phyloP scores from a whole-genome alignment of 1,140 invertebrate species.

The Chrysomallon squamiferum region DNA sequence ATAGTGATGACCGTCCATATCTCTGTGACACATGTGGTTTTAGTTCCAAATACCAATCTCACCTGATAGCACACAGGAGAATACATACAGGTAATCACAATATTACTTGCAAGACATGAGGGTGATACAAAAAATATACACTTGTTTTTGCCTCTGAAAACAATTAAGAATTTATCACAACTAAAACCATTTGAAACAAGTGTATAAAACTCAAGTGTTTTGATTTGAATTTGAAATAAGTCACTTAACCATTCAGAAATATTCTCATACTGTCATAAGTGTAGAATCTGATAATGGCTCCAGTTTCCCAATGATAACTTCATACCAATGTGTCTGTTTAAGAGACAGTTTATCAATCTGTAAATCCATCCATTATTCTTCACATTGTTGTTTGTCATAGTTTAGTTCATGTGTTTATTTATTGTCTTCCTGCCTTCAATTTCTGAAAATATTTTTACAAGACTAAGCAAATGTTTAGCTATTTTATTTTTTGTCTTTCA shows the following conservation, averaged over 20 bases:
- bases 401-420: too few species aligned
- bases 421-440: neutral
- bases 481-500: constrained; percentile 35
- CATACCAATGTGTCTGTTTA: too few species aligned
- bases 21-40: constrained; percentile 74
- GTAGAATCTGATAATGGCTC: too few species aligned
- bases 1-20: constrained; percentile 68
- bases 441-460: neutral
- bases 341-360: too few species aligned
- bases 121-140: neutral
- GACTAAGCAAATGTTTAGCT: neutral
- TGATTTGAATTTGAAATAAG: neutral
- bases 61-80: constrained; percentile 72
- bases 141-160: neutral
- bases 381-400: too few species aligned
- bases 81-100: constrained; percentile 69
- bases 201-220: neutral
- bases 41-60: constrained; percentile 73
- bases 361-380: too few species aligned
- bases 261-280: neutral
- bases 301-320: too few species aligned
- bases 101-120: neutral
- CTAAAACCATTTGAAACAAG: neutral
- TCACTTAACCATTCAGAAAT: neutral
- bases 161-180: neutral